Evolutionary conservation across 2,888 invertebrate genomes (phyloP), one percentile per base, ranked within the genome.

Genomic region (Deilephila porcellus): DNA sequence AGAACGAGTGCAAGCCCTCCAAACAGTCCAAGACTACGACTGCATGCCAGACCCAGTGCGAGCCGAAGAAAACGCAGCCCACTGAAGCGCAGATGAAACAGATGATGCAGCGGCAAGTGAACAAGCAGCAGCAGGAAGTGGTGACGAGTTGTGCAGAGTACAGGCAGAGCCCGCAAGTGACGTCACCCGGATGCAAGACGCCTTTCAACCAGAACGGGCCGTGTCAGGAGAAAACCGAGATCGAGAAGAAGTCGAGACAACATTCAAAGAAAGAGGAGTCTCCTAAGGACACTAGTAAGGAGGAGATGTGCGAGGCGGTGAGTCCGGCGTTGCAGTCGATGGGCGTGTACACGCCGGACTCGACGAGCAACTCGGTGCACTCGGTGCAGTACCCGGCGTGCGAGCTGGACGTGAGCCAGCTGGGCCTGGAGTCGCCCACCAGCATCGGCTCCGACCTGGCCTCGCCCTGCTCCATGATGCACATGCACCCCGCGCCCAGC

Each of bases 361-460:
- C 98, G 0, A 97, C 97, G 0, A 97, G 97, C 59, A 98, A 97
- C 86, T 97, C 97, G 0, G 97, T 98, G 11, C 97, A 97, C 78
- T 97, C 97, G 72, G 95, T 98, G 80, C 96, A 96, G 81, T 97
- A 97, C 83, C 95, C 96, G 0, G 97, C 97, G 74, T 97, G 97
- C 82, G 98, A 98, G 81, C 90, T 98, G 76, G 98, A 98, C 87
- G 98, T 98, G 1, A 96, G 96, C 74, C 97, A 98, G 85, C 90
- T 98, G 74, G 98, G 97, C 0, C 92, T 98, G 77, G 98, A 98
- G 87, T 98, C 98, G 0, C 98, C 98, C 0, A 97, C 98, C 0
- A 98, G 98, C 60, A 98, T 98, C 79, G 97, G 98, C 0, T 97
- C 97, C 70, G 98, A 98, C 88, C 96, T 98, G 91, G 97, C 97